A percentile compares a stretch with the other conserved stretches of the same genome.
Evolutionary conservation across 2,888 invertebrate species (phyloP).

Genomic region (Drosophila villosipedis): DNA sequence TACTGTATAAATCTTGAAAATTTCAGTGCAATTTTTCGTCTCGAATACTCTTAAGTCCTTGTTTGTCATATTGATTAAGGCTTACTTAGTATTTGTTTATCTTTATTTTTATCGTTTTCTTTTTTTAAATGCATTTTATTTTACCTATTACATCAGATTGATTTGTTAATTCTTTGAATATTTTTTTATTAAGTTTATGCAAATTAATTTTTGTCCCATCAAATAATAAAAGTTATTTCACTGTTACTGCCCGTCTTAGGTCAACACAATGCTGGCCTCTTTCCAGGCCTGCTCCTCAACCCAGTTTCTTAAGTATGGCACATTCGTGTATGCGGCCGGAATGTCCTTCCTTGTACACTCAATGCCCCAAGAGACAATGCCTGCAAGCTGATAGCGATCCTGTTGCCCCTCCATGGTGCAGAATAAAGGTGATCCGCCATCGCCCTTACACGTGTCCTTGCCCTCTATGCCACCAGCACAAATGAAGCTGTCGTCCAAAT

Average conservation of each 20-base stretch:
- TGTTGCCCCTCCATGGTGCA: slow-evolving; percentile 86
- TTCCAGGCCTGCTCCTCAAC: slow-evolving; percentile 85
- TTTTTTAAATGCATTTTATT: too few relatives aligned
- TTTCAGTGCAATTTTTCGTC: too few relatives aligned
- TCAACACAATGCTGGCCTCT: slow-evolving; percentile 37
- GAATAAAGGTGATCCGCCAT: slow-evolving; percentile 92
- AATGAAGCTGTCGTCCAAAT: slow-evolving; percentile 89
- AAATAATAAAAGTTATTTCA: not conserved
- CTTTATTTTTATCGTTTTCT: too few relatives aligned
- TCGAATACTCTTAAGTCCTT: too few relatives aligned
- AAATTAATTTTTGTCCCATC: not conserved
- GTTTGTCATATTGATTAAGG: too few relatives aligned
- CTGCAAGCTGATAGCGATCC: slow-evolving; percentile 68
- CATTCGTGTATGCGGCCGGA: slow-evolving; percentile 91
- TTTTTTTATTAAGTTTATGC: not conserved
- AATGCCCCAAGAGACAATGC: slow-evolving; percentile 89
- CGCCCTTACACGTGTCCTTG: slow-evolving; percentile 86
- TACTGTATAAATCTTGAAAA: too few relatives aligned
- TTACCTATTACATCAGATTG: not conserved
- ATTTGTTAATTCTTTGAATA: not conserved
- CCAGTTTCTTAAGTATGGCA: slow-evolving; percentile 88
- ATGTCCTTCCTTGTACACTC: slow-evolving; percentile 88
- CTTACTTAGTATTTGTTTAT: too few relatives aligned
- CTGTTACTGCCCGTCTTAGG: slow-evolving; percentile 2
- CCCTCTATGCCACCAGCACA: slow-evolving; percentile 91